Base-by-base conservation (phyloP, 2,888 invertebrate species). In the Teleiodes luculella region DNA sequence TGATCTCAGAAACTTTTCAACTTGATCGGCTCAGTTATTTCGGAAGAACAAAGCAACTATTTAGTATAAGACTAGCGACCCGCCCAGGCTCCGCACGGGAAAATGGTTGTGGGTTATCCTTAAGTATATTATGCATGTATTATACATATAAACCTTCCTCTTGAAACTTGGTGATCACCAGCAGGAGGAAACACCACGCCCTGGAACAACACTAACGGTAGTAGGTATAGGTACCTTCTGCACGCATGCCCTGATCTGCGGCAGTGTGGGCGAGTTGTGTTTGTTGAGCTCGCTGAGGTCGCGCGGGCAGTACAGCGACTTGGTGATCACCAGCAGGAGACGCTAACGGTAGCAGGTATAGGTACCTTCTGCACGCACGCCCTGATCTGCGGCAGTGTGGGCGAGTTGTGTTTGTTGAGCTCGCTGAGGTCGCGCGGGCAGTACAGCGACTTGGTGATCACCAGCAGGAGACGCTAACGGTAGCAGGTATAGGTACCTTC, bases 381-480 rank as follows among this genome's bases (percentile, higher is more conserved):
- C 14, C 37, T 24, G 2, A 78, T 24, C 14, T 13, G 24, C 0
- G 83, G 64, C 11, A 74, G 45, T 6, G 62, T 72, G 0, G 57
- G 53, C 7, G 67, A 63, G 14, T 76, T 67, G 0, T 61, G 60
- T 0, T 61, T 59, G 52, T 88, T 86, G 48, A 84, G 79, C 33
- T 86, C 80, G 57, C 80, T 80, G 6, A 93, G 67, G 63, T 91
- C 89, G 0, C 91, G 88, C 0, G 92, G 91, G 45, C 92, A 92
- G 68, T 86, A 87, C 39, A 91, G 75, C 0, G 91, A 91, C 62
- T 90, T 87, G 4, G 93, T 92, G 62, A 93, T 90, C 16, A 94
- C 73, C 36, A 94, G 86, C 65, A 93, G 92, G 10, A 94, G 68
- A 59, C 90, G 91, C 62, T 91, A 91, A n/a, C n/a, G n/a, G n/a